These are phyloP conservation scores for Drosophila santomea DNA, from an alignment of 1,140 invertebrate species.

Conservation along the genomic window DNA sequence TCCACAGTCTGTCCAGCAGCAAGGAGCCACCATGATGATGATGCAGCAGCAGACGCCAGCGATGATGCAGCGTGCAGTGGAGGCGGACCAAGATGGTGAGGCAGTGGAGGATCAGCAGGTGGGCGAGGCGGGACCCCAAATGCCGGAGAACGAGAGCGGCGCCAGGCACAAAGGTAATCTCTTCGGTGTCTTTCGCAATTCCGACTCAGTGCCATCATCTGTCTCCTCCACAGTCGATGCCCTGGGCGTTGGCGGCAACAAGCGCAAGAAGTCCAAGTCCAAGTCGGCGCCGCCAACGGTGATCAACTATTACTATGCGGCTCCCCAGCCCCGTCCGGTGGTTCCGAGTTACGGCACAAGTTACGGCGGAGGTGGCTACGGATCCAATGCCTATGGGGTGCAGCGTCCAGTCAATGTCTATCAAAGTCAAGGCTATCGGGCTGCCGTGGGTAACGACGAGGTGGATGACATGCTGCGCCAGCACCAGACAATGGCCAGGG, in stretches of 20 bases:
- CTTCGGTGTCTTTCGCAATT: conserved; percentile 65
- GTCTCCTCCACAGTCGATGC: conserved; percentile 39
- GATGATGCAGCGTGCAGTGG: conserved; percentile 12
- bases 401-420: conserved; percentile 21
- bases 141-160: conserved; percentile 41
- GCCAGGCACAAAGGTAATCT: conserved; percentile 82
- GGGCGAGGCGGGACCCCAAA: conserved; percentile 71
- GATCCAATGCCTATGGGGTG: conserved; percentile 51
- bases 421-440: conserved; percentile 51
- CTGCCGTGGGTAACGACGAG: conserved; percentile 74
- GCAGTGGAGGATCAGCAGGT: conserved; percentile 1
- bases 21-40: conserved; percentile 1
- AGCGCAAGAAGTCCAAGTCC: conserved; percentile 59
- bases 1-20: not conserved
- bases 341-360: conserved; percentile 21
- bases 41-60: conserved; percentile 19
- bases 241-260: conserved; percentile 53
- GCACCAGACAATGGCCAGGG: conserved; percentile 60
- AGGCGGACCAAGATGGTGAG: not conserved
- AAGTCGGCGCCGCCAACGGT: conserved; percentile 32
- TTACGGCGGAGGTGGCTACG: conserved; percentile 40
- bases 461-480: conserved; percentile 71
- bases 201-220: conserved; percentile 24
- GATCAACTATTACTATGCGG: conserved; percentile 59
- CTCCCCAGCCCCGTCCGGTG: conserved; percentile 11